Evolutionary conservation across 2,888 invertebrate species (phyloP), one percentile per base, ranked within the genome.

Genomic region (Netelia inedita): DNA sequence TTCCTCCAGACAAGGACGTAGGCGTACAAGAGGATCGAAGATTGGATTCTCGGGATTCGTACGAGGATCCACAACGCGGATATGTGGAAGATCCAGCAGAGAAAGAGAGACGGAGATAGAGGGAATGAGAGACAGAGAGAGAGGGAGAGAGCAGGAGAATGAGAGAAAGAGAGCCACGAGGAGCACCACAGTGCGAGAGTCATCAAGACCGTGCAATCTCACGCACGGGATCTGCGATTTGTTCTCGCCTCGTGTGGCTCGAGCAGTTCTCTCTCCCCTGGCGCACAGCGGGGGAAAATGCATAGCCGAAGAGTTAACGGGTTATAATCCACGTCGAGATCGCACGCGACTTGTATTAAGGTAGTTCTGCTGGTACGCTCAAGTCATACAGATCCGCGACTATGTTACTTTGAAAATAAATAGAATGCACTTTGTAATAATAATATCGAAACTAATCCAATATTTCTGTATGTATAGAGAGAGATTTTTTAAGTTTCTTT

Each of bases 171-270:
- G 85, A 61, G 80, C 89, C 89, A 87, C 87, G 89, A n/a, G 16
- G 19, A 90, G 88, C 88, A 88, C 73, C 84, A 35, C 59, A 65
- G 16, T 53, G 61, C 71, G 57, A 19, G 68, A 79, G 72, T 79
- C 79, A 79, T 79, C 78, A 79, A 68, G 59, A 21, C 23, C 87
- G 72, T 86, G 89, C 88, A 88, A 89, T 91, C 89, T 90, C 88
- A 89, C 88, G 88, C 87, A 84, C 89, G 87, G 87, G 83, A 90
- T 89, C 89, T 90, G 79, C 87, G 89, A 87, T 86, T 86, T 87
- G 86, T 88, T 87, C 86, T 85, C 85, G 69, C 46, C 66, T 69
- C 71, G 41, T 19, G 66, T 69, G 76, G 71, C 55, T 68, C 50
- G 55, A 74, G 66, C 59, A 19, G 21, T 57, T 28, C 57, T 35